Evolutionary conservation across 1,140 invertebrate species (phyloP), one percentile per base, ranked within the genome.

Genomic region (Dreissena rostriformis): DNA sequence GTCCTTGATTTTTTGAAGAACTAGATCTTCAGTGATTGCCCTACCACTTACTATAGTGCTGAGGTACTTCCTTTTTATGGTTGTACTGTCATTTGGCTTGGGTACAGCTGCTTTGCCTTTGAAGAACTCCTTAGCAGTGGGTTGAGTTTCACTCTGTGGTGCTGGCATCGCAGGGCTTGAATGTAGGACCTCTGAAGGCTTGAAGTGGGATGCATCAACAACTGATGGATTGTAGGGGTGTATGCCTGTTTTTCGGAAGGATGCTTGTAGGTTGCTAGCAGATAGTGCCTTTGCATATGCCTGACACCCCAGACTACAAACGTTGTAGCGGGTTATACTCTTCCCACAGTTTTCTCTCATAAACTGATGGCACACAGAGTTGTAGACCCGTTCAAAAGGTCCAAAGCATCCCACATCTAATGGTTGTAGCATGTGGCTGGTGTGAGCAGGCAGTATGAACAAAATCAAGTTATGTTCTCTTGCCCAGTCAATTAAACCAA

Each of bases 391-490:
- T 79, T 88, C 79, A 74, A 87, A 86, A 17, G 87, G 75, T 12
- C 67, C 68, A 88, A 84, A 89, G 24, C 87, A 76, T 17, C 72
- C 82, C 53, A 84, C 68, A 80, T 87, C 84, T 51, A 86, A 65
- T 17, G 87, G 74, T 68, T 89, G 85, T 63, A 74, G 24, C 19
- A 83, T 77, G 75, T 90, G 73, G 39, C 68, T 83, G 26, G 89
- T 90, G 70, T 87, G 87, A 26, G 87, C 74, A 63, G 87, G 87
- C 63, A 89, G 61, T 24, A 88, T 74, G 55, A 89, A 78, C 55
- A 89, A 57, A 52, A 85, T 80, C 49, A 89, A 57, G 49, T 86
- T 76, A 17, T 82, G 70, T 66, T 81, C 61, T 53, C 72, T 70
- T 8, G 79, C 85, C 85, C 79, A 86, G 4, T 77, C 74, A 19